Base-by-base conservation (phyloP, 53 echinoderm and acorn worm species). In the Zoroaster sp. region DNA sequence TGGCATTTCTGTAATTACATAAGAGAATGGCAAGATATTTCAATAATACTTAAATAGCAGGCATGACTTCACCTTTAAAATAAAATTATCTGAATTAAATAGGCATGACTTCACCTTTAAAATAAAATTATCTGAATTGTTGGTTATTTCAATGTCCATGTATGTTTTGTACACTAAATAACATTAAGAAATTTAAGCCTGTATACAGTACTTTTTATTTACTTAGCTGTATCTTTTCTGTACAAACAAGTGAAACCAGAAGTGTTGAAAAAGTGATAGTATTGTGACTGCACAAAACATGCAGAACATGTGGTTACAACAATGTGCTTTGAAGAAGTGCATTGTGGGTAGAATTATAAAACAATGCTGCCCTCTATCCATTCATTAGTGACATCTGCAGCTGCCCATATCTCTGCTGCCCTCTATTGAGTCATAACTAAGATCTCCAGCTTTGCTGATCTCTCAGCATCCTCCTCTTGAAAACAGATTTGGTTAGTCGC, bases 301-400 rank as follows among this genome's bases (percentile, higher is more conserved):
- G 25, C 5, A 63, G 5, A 18, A 63, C 25, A 5, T 12, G 10
- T 4, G 4, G 18, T 63, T 63, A 20, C 25, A 63, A 63, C 15
- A 9, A 63, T 69, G 32, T 69, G 69, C 69, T 69, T 69, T 32
- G 69, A 5, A 69, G 8, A 69, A 69, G 35, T 69, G 69, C 69
- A 69, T 69, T 5, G 69, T 69, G 69, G 63, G 69, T 30, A 32
- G 69, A 32, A 18, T 63, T 17, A 63, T 10, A 5, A 63, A 63
- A 63, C 12, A 63, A 14, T 63, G 20, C 63, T 63, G 63, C 63
- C 63, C 63, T 23, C 63, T 63, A 63, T 63, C 63, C 63, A 63
- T 63, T 30, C 69, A 69, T 69, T 30, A 69, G 69, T 69, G 69
- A 34, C 69, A 69, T 69, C 32, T 69, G 69, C 69, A 69, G 69